These are phyloP conservation scores for Leucopsar rothschildi DNA, from an alignment of 2,113 vertebrate species.

Conservation along the genomic window DNA sequence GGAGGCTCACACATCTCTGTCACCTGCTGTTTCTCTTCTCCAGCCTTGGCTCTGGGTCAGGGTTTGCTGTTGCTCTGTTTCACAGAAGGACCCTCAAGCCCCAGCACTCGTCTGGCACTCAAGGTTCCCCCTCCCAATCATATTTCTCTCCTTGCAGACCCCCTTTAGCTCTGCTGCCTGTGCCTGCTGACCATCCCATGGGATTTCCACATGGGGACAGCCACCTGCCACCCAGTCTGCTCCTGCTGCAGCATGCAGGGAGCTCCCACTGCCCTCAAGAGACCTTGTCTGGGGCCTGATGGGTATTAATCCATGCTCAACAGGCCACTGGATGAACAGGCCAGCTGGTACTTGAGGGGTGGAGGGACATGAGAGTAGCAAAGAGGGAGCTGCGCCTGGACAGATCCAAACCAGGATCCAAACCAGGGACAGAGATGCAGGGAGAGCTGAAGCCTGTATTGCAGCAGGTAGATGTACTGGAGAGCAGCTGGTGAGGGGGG, in stretches of 20 bases:
- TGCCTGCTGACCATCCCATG: rapidly evolving
- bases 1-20: neutral
- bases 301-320: neutral
- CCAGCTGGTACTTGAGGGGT: neutral
- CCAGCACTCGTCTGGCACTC: neutral
- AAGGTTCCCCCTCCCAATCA: too few relatives aligned
- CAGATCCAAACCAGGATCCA: neutral
- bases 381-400: neutral
- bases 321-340: neutral
- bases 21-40: neutral
- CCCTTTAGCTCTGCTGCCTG: neutral
- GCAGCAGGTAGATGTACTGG: neutral
- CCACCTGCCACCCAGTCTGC: neutral
- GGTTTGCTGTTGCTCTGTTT: neutral
- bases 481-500: neutral
- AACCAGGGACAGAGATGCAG: neutral
- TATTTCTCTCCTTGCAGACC: neutral
- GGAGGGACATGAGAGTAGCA: neutral
- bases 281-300: neutral
- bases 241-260: rapidly evolving
- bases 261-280: neutral
- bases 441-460: neutral
- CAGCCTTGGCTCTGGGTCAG: neutral
- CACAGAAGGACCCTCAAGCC: neutral
- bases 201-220: neutral